Evolutionary conservation across 2,113 vertebrate species (phyloP), one percentile per base, ranked within the genome.

Genomic region (Turnix velox): DNA sequence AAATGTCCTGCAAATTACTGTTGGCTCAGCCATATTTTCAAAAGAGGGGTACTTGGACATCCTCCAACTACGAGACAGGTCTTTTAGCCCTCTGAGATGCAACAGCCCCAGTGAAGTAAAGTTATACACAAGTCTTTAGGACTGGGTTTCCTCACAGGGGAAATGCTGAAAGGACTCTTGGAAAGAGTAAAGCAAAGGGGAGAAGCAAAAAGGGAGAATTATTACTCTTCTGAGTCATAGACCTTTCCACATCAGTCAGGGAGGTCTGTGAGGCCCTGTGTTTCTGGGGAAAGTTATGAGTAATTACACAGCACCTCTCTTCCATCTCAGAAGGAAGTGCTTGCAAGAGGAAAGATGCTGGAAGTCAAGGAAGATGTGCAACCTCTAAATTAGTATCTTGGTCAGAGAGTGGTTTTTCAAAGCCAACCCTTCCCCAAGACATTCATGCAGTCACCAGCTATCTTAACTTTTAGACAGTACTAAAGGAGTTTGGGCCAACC

Each of bases 351-450:
- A 62, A 75, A 75, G 35, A 63, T 2, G 2, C 13, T 18, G 83
- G 33, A 35, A 52, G 18, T n/a, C 27, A 35, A 7, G 40, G 25
- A 48, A 66, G 24, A 30, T 20, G 25, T 55, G 54, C 69, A 63
- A 84, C 40, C 5, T 1, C 24, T 33, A 25, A 55, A 13, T 28
- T 49, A 37, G 17, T 18, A 6, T 10, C 46, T 62, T 0, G 0
- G 31, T 33, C 42, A 74, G 39, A 42, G 18, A 1, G 8, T 1
- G 2, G 45, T 31, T 72, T 8, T 51, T 33, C 35, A 42, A 72
- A 80, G 31, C 14, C 67, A 17, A 22, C 45, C 49, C 43, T 90
- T 72, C 1, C 0, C 45, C 69, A 67, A 54, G 79, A 80, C n/a
- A 13, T 11, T 33, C 24, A 16, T 18, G 43, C 48, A 51, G 39